phyloP scores from a whole-genome alignment of 92 coral and sea anemone species.

The Anthopleura xanthogrammica region DNA sequence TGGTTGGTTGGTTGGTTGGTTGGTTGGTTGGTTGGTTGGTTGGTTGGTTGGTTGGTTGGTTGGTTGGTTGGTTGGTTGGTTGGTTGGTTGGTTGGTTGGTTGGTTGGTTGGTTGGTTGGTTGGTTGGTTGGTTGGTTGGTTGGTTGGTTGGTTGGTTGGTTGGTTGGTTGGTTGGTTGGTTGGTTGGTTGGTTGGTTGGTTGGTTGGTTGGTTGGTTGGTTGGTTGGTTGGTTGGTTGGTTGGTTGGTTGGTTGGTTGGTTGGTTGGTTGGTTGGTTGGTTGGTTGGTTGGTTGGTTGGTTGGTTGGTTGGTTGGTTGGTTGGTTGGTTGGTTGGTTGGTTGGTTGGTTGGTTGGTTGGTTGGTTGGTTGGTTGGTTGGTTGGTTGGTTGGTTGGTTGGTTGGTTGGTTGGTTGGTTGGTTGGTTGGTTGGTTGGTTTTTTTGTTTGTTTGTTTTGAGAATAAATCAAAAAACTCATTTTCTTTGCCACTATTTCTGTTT shows the following conservation, averaged over 20 bases:
- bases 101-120: neutral
- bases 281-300: neutral
- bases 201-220: neutral
- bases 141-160: neutral
- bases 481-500: neutral
- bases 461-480: too few relatives aligned
- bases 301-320: neutral
- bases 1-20: neutral
- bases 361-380: neutral
- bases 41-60: neutral
- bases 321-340: neutral
- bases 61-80: neutral
- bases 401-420: neutral
- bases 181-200: neutral
- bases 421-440: neutral
- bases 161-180: neutral
- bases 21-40: neutral
- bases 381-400: neutral
- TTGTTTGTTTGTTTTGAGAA: neutral
- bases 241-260: neutral
- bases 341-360: neutral
- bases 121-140: neutral
- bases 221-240: neutral
- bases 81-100: neutral
- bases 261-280: neutral